These are phyloP conservation scores for Odocoileus virginianus DNA, from an alignment of 2,113 vertebrate genomes.

Conservation along the genomic window DNA sequence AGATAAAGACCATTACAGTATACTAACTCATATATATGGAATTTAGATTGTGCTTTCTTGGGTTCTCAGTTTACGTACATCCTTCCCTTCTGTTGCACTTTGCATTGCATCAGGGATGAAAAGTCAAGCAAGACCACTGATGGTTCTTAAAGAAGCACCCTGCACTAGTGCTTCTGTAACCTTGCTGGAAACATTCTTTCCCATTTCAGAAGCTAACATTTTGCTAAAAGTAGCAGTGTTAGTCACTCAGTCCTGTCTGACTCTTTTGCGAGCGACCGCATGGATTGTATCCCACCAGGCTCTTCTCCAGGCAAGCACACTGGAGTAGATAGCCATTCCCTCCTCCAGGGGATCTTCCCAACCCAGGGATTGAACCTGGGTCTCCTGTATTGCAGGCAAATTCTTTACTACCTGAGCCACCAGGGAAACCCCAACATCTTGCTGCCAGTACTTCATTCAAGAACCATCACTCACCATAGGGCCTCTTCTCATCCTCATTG, in stretches of 20 bases:
- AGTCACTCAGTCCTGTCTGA: neutral
- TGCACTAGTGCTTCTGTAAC: fast-evolving
- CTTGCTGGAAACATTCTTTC: neutral
- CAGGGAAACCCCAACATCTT: neutral
- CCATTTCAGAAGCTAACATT: fast-evolving
- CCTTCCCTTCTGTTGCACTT: fast-evolving
- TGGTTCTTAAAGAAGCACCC: neutral
- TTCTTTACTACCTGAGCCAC: neutral
- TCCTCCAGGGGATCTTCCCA: neutral
- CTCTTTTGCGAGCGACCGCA: neutral
- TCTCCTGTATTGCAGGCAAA: neutral
- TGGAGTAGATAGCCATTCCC: neutral
- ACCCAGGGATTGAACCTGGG: neutral
- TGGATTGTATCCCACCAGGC: neutral
- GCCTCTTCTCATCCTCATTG: neutral
- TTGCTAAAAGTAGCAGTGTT: neutral
- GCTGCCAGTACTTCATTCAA: neutral
- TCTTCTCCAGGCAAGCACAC: neutral
- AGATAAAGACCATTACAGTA: no score
- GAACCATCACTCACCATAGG: neutral
- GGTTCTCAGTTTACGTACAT: neutral
- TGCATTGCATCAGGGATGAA: neutral
- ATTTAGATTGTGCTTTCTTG: neutral
- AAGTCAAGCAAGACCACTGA: neutral
- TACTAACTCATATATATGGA: no score